A percentile compares a stretch with the other conserved stretches of the same genome.
Conservation (phyloP, 2,888 invertebrate species). For the Drosophila pegasa region DNA sequence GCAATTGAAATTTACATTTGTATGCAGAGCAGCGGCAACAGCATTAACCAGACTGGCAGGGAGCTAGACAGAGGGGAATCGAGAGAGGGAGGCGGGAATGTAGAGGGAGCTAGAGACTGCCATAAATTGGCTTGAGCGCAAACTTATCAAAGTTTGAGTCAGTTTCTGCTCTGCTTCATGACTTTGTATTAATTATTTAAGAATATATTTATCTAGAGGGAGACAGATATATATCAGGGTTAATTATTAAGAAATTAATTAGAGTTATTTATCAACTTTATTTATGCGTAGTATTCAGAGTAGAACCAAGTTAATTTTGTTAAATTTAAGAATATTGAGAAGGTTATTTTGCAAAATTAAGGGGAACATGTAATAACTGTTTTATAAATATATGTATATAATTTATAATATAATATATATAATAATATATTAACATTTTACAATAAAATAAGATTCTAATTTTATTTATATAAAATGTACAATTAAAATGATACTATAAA, state of each 20-base stretch:
- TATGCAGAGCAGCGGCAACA: slow-evolving; percentile 51
- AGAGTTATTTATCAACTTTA: background rate
- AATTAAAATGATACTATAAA: too few species aligned
- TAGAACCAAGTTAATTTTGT: too few species aligned
- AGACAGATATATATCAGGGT: background rate
- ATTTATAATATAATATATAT: too few species aligned
- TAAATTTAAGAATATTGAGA: too few species aligned
- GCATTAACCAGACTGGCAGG: slow-evolving; percentile 18
- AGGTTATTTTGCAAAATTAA: too few species aligned
- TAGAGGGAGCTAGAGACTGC: background rate
- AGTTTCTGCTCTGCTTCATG: background rate
- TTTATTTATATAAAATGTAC: too few species aligned
- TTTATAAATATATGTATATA: too few species aligned
- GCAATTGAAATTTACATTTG: slow-evolving; percentile 73
- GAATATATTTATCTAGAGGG: background rate
- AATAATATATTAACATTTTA: too few species aligned
- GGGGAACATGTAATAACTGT: too few species aligned
- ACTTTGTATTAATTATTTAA: slow-evolving; percentile 5
- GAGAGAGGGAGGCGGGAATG: background rate
- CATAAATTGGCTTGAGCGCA: slow-evolving; percentile 61
- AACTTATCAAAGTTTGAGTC: slow-evolving; percentile 60
- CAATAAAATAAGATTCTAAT: too few species aligned
- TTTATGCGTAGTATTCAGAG: too few species aligned
- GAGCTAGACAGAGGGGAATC: too few species aligned
- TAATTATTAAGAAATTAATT: background rate